Conservation (phyloP, 2,113 vertebrate species). For the Rhynchomys soricoides region DNA sequence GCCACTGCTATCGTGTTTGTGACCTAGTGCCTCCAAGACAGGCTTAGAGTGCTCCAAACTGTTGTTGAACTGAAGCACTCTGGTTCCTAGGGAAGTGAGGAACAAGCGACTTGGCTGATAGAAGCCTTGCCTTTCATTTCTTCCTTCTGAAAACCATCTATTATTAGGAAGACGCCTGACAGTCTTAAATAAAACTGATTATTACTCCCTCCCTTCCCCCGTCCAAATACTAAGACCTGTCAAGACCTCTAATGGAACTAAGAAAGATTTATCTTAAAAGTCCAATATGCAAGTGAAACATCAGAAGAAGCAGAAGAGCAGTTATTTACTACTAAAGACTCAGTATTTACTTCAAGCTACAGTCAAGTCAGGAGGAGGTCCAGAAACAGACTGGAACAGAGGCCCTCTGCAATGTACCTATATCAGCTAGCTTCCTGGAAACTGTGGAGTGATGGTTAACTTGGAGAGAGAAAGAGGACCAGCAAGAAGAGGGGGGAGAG, state of each 20-base stretch:
- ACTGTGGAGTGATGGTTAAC: neutral
- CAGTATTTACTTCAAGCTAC: neutral
- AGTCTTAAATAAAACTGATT: conserved; percentile 38
- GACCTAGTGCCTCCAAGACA: neutral
- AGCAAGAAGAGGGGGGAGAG: neutral
- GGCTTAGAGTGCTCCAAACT: neutral
- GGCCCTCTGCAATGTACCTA: neutral
- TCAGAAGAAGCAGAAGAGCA: too few species aligned
- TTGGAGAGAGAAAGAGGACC: too few species aligned
- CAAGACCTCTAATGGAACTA: neutral
- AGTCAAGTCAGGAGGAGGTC: neutral
- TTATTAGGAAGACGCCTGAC: neutral
- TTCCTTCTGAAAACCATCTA: neutral
- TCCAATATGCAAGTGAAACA: neutral
- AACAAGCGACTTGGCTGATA: conserved; percentile 18
- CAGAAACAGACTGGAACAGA: neutral
- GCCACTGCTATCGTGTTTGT: conserved; percentile 1
- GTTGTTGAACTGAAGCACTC: conserved; percentile 25
- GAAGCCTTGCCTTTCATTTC: conserved; percentile 51
- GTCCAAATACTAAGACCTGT: neutral
- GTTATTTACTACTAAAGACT: neutral
- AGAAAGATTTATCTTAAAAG: neutral
- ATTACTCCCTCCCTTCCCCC: neutral
- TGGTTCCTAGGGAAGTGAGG: neutral
- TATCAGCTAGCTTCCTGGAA: neutral